Evolutionary conservation across 2,113 vertebrate species (phyloP), one percentile per base, ranked within the genome.

Genomic region (Gymnogyps californianus): DNA sequence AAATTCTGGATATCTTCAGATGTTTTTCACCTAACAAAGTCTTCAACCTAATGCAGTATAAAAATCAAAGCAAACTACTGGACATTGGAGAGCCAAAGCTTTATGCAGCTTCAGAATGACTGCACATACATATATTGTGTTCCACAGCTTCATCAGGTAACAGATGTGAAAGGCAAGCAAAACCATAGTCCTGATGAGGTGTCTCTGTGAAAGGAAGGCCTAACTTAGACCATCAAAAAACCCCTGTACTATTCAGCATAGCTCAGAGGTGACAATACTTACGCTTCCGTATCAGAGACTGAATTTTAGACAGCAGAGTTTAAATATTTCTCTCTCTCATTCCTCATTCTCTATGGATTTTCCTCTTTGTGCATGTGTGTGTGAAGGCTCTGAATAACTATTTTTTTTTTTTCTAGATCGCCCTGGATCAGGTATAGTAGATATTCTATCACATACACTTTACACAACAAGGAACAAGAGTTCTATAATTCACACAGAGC

Each of bases 301-400:
- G 38, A 52, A 65, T 55, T 86, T 67, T 29, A 86, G 15, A 24
- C 3, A 52, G 11, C 3, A 29, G 21, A 72, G 4, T 51, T 76
- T 61, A 47, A 77, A 11, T 34, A 40, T 13, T 76, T 90, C 76
- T 49, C 6, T 49, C 6, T 65, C 29, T 25, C 8, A 32, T 40
- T 75, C 22, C 22, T 77, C 8, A 26, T 40, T 83, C 29, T 38
- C 12, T 61, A 7, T 26, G 4, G 54, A 6, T 36, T 66, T 86
- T 51, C 3, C 1, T 80, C 13, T 38, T 59, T 82, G 7, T 54
- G 2, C 1, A 12, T 6, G 0, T 42, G 11, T 22, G 0, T 67
- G 18, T 12, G 15, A 85, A 61, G 19, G 11, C 3, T 16, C 18
- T 34, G 16, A 66, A 49, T 7, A 42, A 40, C 11, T 13, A 17